Evolutionary conservation across 1,140 invertebrate species (phyloP).

Genomic region (Monochamus saltuarius): DNA sequence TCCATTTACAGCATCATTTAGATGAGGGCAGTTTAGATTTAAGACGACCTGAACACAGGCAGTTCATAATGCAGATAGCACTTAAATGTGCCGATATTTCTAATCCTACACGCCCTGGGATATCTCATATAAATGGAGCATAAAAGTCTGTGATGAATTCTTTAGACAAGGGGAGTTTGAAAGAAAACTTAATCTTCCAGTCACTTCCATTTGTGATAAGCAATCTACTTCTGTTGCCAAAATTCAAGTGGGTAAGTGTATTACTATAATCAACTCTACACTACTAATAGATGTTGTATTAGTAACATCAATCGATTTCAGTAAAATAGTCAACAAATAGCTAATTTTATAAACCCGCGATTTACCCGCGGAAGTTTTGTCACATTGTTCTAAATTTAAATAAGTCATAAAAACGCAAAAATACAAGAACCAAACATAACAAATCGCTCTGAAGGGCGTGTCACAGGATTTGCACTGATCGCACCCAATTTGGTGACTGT

Average conservation of each 20-base stretch:
- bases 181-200: conserved; percentile 72
- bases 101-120: conserved; percentile 88
- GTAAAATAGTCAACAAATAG: no score
- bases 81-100: conserved; percentile 92
- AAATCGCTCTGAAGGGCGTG: no score
- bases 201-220: conserved; percentile 83
- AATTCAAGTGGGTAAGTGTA: conserved; percentile 75
- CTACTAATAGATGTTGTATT: no score
- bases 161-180: conserved; percentile 90
- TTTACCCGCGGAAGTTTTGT: no score
- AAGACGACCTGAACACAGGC: conserved; percentile 65
- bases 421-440: no score
- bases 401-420: no score
- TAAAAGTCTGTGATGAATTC: conserved; percentile 91
- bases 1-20: conserved; percentile 60
- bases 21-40: conserved; percentile 71
- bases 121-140: conserved; percentile 82
- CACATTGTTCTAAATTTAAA: no score
- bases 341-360: no score
- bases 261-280: no score
- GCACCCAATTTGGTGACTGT: no score
- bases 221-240: conserved; percentile 79
- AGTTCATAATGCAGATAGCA: conserved; percentile 86
- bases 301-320: no score
- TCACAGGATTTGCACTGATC: no score